phyloP scores from a whole-genome alignment of 2,797 vertebrate species.

The Rhabdophis nuchalis region DNA sequence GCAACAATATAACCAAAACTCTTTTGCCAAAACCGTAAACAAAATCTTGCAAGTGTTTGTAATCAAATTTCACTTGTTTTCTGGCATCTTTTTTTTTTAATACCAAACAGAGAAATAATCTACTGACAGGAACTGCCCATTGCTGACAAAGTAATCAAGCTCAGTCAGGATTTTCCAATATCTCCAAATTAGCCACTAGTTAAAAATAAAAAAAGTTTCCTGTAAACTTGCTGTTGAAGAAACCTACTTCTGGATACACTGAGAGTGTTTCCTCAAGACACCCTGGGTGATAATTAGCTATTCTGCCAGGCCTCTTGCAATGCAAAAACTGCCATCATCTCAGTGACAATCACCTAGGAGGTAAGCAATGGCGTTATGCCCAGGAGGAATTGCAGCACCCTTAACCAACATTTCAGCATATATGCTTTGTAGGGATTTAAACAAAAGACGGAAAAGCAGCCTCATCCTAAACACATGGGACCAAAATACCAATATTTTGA shows the following conservation, averaged over 20 bases:
- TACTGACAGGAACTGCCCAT: neutral
- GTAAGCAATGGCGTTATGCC: neutral
- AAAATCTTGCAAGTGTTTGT: neutral
- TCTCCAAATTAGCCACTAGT: neutral
- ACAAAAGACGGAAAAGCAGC: neutral
- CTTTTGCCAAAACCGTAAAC: neutral
- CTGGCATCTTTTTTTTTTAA: neutral
- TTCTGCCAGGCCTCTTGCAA: neutral
- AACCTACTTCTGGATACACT: neutral
- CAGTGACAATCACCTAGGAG: neutral
- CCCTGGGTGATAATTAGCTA: neutral
- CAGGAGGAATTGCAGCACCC: neutral
- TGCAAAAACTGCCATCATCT: neutral
- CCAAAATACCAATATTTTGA: neutral
- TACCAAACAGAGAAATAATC: neutral
- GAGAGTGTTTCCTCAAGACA: neutral
- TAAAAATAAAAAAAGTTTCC: neutral
- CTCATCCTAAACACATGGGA: neutral
- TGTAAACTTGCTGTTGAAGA: neutral
- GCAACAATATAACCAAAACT: neutral
- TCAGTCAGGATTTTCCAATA: neutral
- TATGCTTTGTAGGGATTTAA: rapidly evolving
- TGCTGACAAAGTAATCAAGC: neutral
- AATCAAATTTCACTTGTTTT: neutral
- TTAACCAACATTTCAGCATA: neutral